Percentiles rank a stretch among this genome's conserved stretches.
Conservation (phyloP, 2,888 invertebrate genomes). For the Margaritifera margaritifera region DNA sequence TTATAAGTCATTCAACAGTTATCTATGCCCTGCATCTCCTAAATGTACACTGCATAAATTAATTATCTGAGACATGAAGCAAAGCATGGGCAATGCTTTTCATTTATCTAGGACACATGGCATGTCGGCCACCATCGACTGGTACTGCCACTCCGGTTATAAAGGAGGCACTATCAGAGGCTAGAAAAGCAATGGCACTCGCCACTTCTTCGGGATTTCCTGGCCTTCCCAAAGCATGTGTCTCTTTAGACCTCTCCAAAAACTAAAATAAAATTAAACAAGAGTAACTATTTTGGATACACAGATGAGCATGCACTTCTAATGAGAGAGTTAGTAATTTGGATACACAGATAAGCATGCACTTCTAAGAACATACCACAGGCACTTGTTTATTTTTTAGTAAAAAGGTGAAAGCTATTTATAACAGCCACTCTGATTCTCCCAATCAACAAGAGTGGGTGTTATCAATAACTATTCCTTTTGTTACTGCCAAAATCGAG, state of each 20-base stretch:
- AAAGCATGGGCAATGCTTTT: not conserved
- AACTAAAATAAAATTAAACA: constrained; percentile 76
- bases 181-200: constrained; percentile 90
- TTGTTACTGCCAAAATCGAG: too few species aligned
- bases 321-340: too few species aligned
- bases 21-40: not conserved
- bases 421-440: too few species aligned
- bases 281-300: too few species aligned
- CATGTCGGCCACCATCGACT: constrained; percentile 95
- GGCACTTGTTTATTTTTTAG: too few species aligned
- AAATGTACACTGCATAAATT: not conserved
- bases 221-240: constrained; percentile 91
- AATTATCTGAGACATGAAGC: not conserved
- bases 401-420: too few species aligned
- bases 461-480: too few species aligned
- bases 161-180: constrained; percentile 87
- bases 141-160: constrained; percentile 92
- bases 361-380: too few species aligned
- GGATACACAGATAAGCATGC: too few species aligned
- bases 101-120: constrained; percentile 86
- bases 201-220: constrained; percentile 91
- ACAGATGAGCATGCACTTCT: too few species aligned
- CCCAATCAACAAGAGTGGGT: too few species aligned
- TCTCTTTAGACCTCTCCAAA: constrained; percentile 86
- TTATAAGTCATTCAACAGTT: too few species aligned